Base-by-base conservation (phyloP, 1,140 invertebrate species). In the Bombus superbus region DNA sequence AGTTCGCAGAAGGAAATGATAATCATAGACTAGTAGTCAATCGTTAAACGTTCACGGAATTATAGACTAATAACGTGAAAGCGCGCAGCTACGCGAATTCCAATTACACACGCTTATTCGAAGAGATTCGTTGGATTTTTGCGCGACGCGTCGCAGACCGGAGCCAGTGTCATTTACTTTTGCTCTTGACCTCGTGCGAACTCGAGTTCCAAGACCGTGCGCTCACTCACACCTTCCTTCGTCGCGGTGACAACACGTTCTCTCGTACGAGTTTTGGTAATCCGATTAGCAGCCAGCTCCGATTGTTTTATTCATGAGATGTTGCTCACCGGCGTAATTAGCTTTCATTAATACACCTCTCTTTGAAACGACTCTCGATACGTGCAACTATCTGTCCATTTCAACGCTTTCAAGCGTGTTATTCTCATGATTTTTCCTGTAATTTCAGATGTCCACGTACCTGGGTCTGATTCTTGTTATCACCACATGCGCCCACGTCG, bases 371-470 rank as follows among this genome's bases (percentile, higher is more conserved):
- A n/a, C 13, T 57, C 81, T 28, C 15, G 44, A 69, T 76, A 64
- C 81, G 59, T 53, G 59, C 53, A 25, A 83, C 59, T 9, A 62
- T 64, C 22, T 13, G 25, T 64, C 42, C 15, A 3, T 32, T 79
- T 44, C 62, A 42, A 79, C 62, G 42, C 42, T 38, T 47, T 79
- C 18, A 35, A 35, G 42, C 8, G 22, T 66, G 40, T 9, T 28
- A 10, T 32, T 78, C 44, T 80, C 42, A 73, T 42, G 8, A 15
- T 4, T 42, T 59, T 74, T 8, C 8, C 4, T 83, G 15, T 81
- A n/a, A 79, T 94, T 93, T 71, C 91, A 95, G 94, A 94, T 95
- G 93, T 84, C 84, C 72, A 85, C 91, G 68, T 93, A 92, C 81
- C 79, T 92, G 80, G 91, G 91, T 84, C 77, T 95, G 73, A 87